Evolutionary conservation across 2,797 vertebrate species (phyloP), one percentile per base, ranked within the genome.

Genomic region (Miichthys miiuy): DNA sequence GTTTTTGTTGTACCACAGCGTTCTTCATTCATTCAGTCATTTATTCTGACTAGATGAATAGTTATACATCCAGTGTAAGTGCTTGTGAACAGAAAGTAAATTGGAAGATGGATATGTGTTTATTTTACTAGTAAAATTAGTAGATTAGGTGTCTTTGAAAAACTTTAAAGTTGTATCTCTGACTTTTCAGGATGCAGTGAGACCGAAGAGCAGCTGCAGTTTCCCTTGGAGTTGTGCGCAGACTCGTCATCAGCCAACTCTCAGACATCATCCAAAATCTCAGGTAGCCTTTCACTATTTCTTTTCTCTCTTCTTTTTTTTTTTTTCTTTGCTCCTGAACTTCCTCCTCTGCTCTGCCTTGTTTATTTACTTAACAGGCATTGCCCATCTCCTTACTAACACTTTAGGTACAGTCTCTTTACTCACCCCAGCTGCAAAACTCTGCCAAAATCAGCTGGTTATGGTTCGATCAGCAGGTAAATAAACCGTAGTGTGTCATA

Each of bases 191-290:
- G 93, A 48, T 95, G 94, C 73, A 86, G 93, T 72, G 98, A 99
- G 84, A 96, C 94, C 13, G 98, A 99, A 74, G 98, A 99, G 56
- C 97, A 97, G 80, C 95, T 99, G 47, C 98, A 99, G 68, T 99
- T 99, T 89, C 92, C 97, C 0, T 12, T 99, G 94, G 98, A 99
- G 89, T 95, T 99, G 86, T 96, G 93, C 52, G 94, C 96, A 20
- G 98, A 99, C 79, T 88, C 94, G 0, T 93, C 96, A 21, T 94
- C 95, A 57, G 55, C 94, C 86, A 96, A 94, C 44, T 89, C 93
- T 41, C 96, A 96, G 87, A 91, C 94, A 21, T 93, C 95, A 27
- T 89, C 95, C 74, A 98, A 96, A 97, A 94, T 96, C 96, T 91
- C 94, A 93, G 94, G 93, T 94, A 92, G 14, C 38, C 14, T 78